A percentile compares a stretch with the other conserved stretches of the same genome.
Conservation (phyloP, 2,797 vertebrate species). For the Balearica regulorum region DNA sequence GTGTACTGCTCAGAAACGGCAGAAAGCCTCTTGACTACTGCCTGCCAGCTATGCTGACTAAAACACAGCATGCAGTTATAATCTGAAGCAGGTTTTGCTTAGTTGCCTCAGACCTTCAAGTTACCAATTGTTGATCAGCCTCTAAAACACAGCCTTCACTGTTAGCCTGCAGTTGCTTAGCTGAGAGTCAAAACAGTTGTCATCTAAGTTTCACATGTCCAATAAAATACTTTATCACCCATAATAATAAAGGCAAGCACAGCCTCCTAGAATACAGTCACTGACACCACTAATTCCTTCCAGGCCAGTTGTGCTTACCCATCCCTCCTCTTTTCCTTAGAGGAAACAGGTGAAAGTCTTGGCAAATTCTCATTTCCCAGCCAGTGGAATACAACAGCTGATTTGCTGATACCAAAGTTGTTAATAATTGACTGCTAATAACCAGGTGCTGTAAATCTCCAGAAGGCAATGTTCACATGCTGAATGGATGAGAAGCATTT, state of each 20-base stretch:
- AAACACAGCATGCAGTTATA: not conserved
- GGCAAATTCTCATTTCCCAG: not conserved
- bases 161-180: not conserved
- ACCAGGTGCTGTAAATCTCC: not conserved
- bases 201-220: not conserved
- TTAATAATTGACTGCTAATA: not conserved
- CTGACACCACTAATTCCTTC: not conserved
- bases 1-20: not conserved
- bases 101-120: not conserved
- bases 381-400: not conserved
- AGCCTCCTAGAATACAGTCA: not conserved
- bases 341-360: constrained; percentile 12
- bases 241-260: not conserved
- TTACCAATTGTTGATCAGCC: not conserved
- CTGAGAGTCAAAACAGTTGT: not conserved
- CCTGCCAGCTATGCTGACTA: not conserved
- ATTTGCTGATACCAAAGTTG: not conserved
- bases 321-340: not conserved
- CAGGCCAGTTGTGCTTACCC: not conserved
- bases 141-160: not conserved
- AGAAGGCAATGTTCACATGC: not conserved
- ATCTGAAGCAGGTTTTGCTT: not conserved
- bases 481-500: not conserved
- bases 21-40: not conserved
- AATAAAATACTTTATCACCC: not conserved